Evolutionary conservation across 2,888 invertebrate species (phyloP), one percentile per base, ranked within the genome.

Genomic region (Dryococelus australis): DNA sequence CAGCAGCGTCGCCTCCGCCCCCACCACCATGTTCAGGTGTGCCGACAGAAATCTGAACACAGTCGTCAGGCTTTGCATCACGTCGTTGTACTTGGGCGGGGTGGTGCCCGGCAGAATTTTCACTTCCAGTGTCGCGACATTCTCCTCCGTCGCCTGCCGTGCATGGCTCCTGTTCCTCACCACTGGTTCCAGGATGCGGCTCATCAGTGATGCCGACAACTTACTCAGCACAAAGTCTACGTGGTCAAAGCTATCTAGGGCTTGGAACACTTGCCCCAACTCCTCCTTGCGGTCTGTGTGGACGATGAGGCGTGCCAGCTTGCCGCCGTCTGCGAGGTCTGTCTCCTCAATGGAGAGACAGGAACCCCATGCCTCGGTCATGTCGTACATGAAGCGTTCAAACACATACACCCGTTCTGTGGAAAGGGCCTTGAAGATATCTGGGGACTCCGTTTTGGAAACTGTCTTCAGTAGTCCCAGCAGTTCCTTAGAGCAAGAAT

Each of bases 31-130:
- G 90, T 94, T 93, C 83, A 96, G 92, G 90, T 94, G 93, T 87
- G 93, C 92, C 88, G 93, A 91, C 53, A 97, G 92, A 90, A 94
- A 95, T 87, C 93, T 91, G 86, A 96, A 94, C 8, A 96, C 91
- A 78, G 92, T 89, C 93, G 43, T 90, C 90, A 24, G 90, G 35
- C 80, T 87, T 10, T 47, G 24, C 85, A 87, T 85, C 53, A 87
- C 81, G 12, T 80, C 51, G 20, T 43, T 35, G 13, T 85, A 81
- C 35, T 81, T 43, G 43, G 87, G 87, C n/a, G 51, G 86, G 3
- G 83, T 12, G 35, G 28, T 35, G 83, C 43, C 83, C 24, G 65
- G 65, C 65, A 86, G 65, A 12, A 79, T 85, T 85, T 90, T 91
- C 8, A 92, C 90, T 12, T 93, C 92, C 87, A 85, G 90, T 81